Percentiles rank a stretch among this genome's conserved stretches.
These are phyloP conservation scores for Stomorhina lunata DNA, from an alignment of 2,888 invertebrate genomes.

Conservation along the genomic window DNA sequence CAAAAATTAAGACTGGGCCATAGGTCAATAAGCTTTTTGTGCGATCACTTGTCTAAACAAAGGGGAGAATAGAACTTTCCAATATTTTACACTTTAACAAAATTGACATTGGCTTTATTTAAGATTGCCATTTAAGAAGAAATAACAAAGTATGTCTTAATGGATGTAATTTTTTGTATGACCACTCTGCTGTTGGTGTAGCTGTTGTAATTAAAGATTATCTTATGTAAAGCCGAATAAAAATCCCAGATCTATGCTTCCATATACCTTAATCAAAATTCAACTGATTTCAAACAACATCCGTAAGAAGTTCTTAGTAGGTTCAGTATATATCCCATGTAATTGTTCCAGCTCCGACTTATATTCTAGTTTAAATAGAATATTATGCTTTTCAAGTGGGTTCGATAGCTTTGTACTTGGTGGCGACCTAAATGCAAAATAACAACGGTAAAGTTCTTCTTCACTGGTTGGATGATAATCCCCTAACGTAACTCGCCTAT, in stretches of 20 bases:
- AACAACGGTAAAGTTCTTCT: background rate
- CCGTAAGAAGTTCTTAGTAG: background rate
- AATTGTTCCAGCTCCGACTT: background rate
- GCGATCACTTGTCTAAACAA: background rate
- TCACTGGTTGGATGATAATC: background rate
- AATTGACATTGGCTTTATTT: background rate
- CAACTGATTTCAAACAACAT: background rate
- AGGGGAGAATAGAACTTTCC: background rate
- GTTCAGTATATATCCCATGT: background rate
- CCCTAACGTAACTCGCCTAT: background rate
- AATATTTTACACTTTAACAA: background rate
- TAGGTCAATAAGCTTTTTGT: background rate
- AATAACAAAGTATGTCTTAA: too few species aligned
- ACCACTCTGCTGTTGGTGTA: background rate
- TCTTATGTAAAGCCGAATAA: too few species aligned
- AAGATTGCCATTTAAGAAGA: background rate
- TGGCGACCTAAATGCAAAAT: background rate
- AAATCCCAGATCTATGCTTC: too few species aligned
- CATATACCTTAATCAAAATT: too few species aligned
- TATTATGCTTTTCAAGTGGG: background rate
- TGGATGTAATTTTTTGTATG: background rate
- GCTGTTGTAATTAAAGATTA: background rate
- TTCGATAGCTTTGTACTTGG: background rate
- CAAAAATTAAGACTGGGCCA: background rate
- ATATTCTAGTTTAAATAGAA: background rate